phyloP scores from a whole-genome alignment of 2,113 vertebrate species.

The Scytalopus superciliaris region DNA sequence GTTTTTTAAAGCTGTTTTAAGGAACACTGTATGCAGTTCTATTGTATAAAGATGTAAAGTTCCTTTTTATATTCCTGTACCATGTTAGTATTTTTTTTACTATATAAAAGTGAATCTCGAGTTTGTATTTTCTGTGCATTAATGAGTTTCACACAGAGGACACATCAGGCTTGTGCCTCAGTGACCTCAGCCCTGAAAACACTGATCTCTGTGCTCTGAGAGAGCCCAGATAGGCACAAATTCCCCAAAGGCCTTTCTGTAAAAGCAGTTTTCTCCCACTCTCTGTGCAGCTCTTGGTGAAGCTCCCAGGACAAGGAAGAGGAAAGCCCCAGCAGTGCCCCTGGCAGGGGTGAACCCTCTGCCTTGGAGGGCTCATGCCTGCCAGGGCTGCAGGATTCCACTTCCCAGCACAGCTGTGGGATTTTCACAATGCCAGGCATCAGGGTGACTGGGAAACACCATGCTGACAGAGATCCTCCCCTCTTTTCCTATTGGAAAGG shows the following conservation, averaged over 20 bases:
- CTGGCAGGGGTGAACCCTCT: background rate
- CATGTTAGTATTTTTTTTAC: conserved; percentile 52
- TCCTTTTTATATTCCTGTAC: conserved; percentile 46
- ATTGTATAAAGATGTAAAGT: conserved; percentile 36
- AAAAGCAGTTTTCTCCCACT: background rate
- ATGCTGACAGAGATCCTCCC: background rate
- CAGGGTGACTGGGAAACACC: background rate
- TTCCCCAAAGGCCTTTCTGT: background rate
- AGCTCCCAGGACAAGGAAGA: background rate
- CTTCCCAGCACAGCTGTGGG: background rate
- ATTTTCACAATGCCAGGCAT: background rate
- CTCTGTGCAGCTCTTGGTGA: background rate
- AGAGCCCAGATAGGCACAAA: background rate
- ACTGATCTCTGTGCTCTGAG: fast-evolving
- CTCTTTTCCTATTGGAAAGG: background rate
- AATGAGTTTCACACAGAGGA: background rate
- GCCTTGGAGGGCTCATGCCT: background rate
- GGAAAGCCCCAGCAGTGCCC: background rate
- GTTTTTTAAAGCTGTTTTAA: conserved; percentile 11
- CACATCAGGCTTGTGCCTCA: background rate
- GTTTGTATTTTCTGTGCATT: background rate
- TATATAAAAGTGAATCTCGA: conserved; percentile 66
- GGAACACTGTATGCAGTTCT: conserved; percentile 7
- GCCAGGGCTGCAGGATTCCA: background rate
- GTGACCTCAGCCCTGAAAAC: background rate